Conservation (phyloP, 1,140 invertebrate species). For the Coelopa frigida region DNA sequence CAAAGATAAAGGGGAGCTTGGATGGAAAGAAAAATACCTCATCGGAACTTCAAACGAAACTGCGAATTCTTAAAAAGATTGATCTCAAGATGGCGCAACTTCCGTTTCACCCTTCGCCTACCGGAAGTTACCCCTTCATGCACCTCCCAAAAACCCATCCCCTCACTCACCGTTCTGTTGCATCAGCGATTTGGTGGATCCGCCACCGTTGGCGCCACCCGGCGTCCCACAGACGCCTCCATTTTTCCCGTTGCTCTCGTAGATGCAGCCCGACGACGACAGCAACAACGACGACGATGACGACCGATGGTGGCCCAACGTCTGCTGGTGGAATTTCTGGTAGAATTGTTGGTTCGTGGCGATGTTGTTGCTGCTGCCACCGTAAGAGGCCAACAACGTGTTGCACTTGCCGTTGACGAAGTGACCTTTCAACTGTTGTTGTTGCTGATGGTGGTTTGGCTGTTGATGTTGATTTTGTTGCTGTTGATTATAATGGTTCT, state of each 20-base stretch:
- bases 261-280: constrained; percentile 29
- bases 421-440: constrained; percentile 21
- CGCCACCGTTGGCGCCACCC: constrained; percentile 11
- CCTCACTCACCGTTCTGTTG: constrained; percentile 12
- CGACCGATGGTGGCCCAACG: constrained; percentile 17
- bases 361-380: constrained; percentile 25
- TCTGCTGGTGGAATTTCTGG: constrained; percentile 25
- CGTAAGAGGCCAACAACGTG: constrained; percentile 25
- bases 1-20: no score
- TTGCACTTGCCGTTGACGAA: constrained; percentile 13
- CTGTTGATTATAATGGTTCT: constrained; percentile 1
- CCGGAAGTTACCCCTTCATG: no score
- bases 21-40: no score
- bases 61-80: no score
- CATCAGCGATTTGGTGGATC: constrained; percentile 11
- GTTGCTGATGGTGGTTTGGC: constrained; percentile 16
- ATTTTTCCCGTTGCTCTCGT: constrained; percentile 21
- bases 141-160: no score
- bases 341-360: constrained; percentile 21
- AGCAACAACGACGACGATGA: constrained; percentile 24
- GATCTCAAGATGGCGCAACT: no score
- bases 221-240: constrained; percentile 18
- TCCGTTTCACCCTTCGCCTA: no score
- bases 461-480: constrained; percentile 19
- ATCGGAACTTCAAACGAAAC: no score